phyloP scores from a whole-genome alignment of 92 coral and sea anemone genomes.

The Metridium senile region DNA sequence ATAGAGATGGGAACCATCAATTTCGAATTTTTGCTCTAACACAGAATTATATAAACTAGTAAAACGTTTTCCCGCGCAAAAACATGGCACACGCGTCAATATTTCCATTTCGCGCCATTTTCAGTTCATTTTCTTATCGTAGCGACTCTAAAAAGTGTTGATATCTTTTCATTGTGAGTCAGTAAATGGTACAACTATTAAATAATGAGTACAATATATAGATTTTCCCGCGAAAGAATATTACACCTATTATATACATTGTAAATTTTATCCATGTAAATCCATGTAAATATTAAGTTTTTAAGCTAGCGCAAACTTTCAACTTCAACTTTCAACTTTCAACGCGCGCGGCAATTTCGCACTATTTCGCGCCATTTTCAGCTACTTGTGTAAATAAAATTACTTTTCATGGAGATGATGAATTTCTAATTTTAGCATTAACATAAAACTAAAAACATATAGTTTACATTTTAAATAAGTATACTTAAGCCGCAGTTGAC shows the following conservation, averaged over 20 bases:
- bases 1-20: too few relatives aligned
- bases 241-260: too few relatives aligned
- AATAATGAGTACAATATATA: too few relatives aligned
- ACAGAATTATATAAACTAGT: not conserved
- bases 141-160: too few relatives aligned
- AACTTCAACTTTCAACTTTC: too few relatives aligned
- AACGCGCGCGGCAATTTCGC: not conserved
- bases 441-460: not conserved
- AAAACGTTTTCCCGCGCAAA: not conserved
- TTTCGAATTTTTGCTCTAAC: too few relatives aligned
- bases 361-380: not conserved
- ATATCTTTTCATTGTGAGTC: too few relatives aligned
- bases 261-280: too few relatives aligned
- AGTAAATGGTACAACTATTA: too few relatives aligned
- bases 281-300: too few relatives aligned
- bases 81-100: not conserved
- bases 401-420: not conserved
- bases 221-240: not conserved
- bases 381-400: not conserved
- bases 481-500: not conserved
- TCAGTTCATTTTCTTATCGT: not conserved
- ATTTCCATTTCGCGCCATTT: not conserved
- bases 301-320: too few relatives aligned
- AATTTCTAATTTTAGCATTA: not conserved
- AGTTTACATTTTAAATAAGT: not conserved